Evolutionary conservation across 2,797 vertebrate genomes (phyloP), one percentile per base, ranked within the genome.

Genomic region (Vespertilio murinus): DNA sequence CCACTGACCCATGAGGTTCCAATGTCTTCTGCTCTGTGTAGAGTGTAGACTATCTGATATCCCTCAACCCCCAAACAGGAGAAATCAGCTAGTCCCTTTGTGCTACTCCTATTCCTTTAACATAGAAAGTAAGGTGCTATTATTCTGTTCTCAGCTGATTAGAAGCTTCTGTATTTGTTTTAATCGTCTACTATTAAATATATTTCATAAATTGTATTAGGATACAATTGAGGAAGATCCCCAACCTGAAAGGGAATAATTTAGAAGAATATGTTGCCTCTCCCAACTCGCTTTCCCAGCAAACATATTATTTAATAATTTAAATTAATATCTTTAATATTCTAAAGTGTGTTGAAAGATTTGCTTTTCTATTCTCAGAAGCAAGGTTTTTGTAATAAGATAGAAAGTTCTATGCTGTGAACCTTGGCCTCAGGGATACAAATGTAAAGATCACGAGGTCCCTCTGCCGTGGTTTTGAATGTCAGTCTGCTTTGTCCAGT

Each of bases 301-400:
- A 79, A 25, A 33, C 4, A 13, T 9, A 78, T 70, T 52, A 40
- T 16, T 67, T 71, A 75, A 83, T 73, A 81, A 40, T 74, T 81
- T 45, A 3, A 18, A 28, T n/a, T 49, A 95, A 47, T 16, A 71
- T 93, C 70, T 9, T 95, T 86, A 93, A 17, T 4, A n/a, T 94
- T 87, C 25, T 64, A 64, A 77, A 33, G 38, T 30, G 52, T 28
- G 54, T 95, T 91, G 84, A 86, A 93, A 96, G 88, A 71, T 93
- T 96, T 83, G 5, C 59, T 94, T 97, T 95, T 69, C n/a, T 80
- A 81, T 95, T 90, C 64, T 93, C 89, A 94, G 65, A 94, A 95
- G 49, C 67, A 82, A 89, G 30, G 3, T 64, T 47, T 90, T 65
- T 52, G 30, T 91, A 85, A 14, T 35, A 92, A 82, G 10, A 54